Conservation (phyloP, 2,797 vertebrate genomes). For the Neopelma chrysocephalum region DNA sequence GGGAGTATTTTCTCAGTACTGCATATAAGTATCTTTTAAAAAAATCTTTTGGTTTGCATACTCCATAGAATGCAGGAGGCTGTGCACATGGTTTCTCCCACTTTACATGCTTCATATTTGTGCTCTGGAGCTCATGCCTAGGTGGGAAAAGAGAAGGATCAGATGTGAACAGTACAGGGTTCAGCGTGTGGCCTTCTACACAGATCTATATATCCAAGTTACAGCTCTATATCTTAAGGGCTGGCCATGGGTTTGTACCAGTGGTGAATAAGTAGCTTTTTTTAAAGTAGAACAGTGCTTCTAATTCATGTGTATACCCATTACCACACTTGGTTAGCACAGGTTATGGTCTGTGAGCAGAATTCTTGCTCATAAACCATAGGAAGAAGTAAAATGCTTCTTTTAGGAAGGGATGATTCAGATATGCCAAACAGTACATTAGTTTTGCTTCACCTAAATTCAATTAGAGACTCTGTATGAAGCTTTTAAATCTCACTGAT, state of each 20-base stretch:
- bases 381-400: not conserved
- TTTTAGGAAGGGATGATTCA: slow-evolving; percentile 18
- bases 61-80: not conserved
- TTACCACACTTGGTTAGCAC: not conserved
- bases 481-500: slow-evolving; percentile 35
- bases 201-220: not conserved
- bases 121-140: not conserved
- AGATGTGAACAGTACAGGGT: not conserved
- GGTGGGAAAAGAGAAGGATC: not conserved
- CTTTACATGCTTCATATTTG: not conserved
- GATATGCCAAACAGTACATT: slow-evolving; percentile 38
- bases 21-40: not conserved
- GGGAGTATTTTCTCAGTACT: not conserved
- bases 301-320: not conserved
- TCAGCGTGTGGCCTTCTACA: not conserved
- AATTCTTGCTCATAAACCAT: not conserved
- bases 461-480: slow-evolving; percentile 63
- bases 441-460: slow-evolving; percentile 66
- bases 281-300: not conserved
- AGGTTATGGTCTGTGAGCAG: not conserved
- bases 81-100: not conserved
- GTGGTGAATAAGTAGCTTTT: not conserved
- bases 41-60: not conserved
- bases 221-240: not conserved
- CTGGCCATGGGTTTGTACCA: not conserved